Percentiles rank a stretch among this genome's conserved stretches.
These are phyloP conservation scores for Chloroclystis v-ata DNA, from an alignment of 2,888 invertebrate genomes.

Conservation along the genomic window DNA sequence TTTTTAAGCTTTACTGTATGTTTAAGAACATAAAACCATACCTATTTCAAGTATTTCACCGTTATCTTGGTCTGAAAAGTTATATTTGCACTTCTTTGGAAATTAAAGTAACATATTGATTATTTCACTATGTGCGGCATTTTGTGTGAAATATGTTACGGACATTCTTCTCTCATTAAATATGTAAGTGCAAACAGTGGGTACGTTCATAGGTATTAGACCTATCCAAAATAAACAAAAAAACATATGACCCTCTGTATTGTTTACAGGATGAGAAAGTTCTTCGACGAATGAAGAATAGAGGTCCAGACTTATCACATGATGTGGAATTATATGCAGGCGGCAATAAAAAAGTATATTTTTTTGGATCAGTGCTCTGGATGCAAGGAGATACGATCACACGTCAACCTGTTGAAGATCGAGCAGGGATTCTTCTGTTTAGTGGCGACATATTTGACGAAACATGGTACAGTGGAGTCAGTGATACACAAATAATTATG, in stretches of 20 bases:
- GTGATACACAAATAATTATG: slow-evolving; percentile 78
- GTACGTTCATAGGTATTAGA: no score
- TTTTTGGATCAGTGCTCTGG: slow-evolving; percentile 85
- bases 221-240: no score
- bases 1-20: no score
- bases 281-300: slow-evolving; percentile 60
- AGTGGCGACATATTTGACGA: slow-evolving; percentile 92
- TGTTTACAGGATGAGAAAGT: slow-evolving; percentile 53
- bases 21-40: no score
- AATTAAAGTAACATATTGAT: background rate
- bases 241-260: background rate
- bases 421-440: slow-evolving; percentile 84
- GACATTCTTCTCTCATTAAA: slow-evolving; percentile 6
- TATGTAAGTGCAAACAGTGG: background rate
- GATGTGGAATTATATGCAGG: slow-evolving; percentile 17
- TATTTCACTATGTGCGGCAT: slow-evolving; percentile 51
- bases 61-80: no score
- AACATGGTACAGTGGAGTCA: slow-evolving; percentile 43
- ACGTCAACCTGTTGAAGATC: slow-evolving; percentile 82
- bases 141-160: slow-evolving; percentile 61
- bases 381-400: slow-evolving; percentile 84
- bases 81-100: no score
- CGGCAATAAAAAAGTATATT: slow-evolving; percentile 21
- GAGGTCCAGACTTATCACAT: slow-evolving; percentile 77
- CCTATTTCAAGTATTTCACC: no score